phyloP scores from a whole-genome alignment of 2,797 vertebrate genomes.

The Halcyon leucocephala region DNA sequence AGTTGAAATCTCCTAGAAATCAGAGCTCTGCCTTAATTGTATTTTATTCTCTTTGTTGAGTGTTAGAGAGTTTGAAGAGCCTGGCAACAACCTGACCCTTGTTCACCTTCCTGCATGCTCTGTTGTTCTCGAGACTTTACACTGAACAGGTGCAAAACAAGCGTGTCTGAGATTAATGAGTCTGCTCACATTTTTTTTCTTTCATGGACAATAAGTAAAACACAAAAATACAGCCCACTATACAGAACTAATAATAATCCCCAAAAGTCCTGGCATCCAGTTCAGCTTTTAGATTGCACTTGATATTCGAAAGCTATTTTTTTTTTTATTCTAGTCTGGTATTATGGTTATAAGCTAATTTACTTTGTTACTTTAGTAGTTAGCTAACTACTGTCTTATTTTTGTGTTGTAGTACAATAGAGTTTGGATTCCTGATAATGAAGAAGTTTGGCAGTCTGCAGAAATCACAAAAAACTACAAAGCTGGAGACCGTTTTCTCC shows the following conservation, averaged over 20 bases:
- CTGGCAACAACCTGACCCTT: background rate
- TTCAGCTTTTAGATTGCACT: background rate
- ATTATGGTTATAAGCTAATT: background rate
- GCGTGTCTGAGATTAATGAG: background rate
- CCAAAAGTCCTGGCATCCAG: background rate
- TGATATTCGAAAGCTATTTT: background rate
- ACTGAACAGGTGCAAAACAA: background rate
- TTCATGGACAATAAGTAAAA: background rate
- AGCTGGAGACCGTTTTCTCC: slow-evolving; percentile 81
- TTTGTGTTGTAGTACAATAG: slow-evolving; percentile 89
- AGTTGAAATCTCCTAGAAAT: background rate
- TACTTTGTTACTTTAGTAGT: no score
- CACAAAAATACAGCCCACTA: background rate
- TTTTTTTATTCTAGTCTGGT: background rate
- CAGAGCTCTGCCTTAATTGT: background rate
- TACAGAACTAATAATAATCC: background rate
- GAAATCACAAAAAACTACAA: slow-evolving; percentile 89
- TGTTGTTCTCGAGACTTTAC: background rate
- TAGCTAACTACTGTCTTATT: background rate
- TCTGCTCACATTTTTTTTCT: background rate
- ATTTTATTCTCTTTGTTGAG: background rate
- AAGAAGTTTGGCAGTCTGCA: slow-evolving; percentile 95
- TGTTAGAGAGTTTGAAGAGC: background rate
- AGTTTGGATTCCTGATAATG: slow-evolving; percentile 93
- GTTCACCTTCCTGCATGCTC: background rate